Percentiles rank a stretch among this genome's conserved stretches.
Evolutionary conservation across 2,797 vertebrate genomes (phyloP).

Genomic region (Falco biarmicus): DNA sequence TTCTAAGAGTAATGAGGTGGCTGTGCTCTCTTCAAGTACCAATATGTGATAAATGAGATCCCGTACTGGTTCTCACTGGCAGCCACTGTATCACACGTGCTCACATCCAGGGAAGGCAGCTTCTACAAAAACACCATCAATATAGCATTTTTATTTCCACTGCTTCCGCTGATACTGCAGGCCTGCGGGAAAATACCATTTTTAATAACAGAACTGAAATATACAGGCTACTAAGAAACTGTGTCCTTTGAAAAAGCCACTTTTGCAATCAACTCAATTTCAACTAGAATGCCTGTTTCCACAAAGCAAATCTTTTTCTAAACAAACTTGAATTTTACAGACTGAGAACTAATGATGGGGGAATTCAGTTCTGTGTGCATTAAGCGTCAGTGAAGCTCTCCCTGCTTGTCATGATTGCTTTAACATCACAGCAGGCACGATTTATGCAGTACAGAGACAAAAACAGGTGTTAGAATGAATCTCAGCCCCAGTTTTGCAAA

Average conservation of each 20-base stretch:
- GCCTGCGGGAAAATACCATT: neutral
- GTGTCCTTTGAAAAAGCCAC: neutral
- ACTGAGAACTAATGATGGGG: neutral
- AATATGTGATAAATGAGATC: neutral
- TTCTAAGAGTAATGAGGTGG: neutral
- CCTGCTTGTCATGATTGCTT: neutral
- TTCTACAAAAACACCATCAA: neutral
- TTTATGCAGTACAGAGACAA: neutral
- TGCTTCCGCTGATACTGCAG: neutral
- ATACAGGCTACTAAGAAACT: neutral
- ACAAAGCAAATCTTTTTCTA: neutral
- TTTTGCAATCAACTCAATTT: neutral
- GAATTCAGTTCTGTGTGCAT: neutral
- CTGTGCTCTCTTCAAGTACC: neutral
- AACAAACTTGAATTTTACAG: neutral
- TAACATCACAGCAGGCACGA: neutral
- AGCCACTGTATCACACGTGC: neutral
- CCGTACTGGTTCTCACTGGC: neutral
- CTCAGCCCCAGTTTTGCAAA: neutral
- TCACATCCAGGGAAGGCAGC: neutral
- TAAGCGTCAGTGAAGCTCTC: neutral
- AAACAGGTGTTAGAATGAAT: neutral
- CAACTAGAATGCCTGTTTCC: neutral
- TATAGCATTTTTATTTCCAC: neutral
- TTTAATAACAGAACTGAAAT: neutral